These are phyloP conservation scores for Triplophysa siluroides DNA, from an alignment of 2,113 vertebrate genomes.

Conservation along the genomic window DNA sequence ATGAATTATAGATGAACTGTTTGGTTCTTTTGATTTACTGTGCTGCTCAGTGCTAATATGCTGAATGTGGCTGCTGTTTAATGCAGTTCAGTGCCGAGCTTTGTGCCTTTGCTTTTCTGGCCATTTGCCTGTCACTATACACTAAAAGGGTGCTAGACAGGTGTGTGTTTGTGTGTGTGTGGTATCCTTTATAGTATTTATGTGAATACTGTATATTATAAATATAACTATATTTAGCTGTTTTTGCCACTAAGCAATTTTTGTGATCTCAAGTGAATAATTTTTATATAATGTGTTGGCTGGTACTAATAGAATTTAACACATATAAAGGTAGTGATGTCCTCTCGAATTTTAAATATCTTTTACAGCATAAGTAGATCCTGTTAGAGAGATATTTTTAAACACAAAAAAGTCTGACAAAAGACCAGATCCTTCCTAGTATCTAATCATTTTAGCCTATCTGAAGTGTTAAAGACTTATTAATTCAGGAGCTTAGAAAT, in stretches of 20 bases:
- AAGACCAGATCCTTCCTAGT: no score
- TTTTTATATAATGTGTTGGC: neutral
- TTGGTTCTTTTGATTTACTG: slow-evolving; percentile 48
- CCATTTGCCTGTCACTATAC: neutral
- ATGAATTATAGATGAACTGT: slow-evolving; percentile 55
- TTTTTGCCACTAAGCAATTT: no score
- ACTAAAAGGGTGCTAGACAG: neutral
- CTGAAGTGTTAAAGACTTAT: no score
- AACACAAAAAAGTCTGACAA: no score
- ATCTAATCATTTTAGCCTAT: no score
- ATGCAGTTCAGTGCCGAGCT: slow-evolving; percentile 17
- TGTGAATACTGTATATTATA: no score
- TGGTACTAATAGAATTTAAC: neutral
- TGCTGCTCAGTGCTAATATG: slow-evolving; percentile 41
- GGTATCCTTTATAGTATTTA: no score
- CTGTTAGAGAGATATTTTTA: no score
- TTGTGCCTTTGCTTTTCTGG: slow-evolving; percentile 25
- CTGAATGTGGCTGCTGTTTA: slow-evolving; percentile 37
- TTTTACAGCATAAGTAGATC: neutral
- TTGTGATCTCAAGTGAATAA: no score
- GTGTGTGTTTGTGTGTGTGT: no score
- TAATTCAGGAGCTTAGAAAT: no score
- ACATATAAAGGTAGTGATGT: neutral
- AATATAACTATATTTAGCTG: no score
- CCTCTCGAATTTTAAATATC: neutral